A percentile compares a stretch with the other conserved stretches of the same genome.
Evolutionary conservation across 2,113 vertebrate genomes (phyloP).

Genomic region (Eidolon helvum): DNA sequence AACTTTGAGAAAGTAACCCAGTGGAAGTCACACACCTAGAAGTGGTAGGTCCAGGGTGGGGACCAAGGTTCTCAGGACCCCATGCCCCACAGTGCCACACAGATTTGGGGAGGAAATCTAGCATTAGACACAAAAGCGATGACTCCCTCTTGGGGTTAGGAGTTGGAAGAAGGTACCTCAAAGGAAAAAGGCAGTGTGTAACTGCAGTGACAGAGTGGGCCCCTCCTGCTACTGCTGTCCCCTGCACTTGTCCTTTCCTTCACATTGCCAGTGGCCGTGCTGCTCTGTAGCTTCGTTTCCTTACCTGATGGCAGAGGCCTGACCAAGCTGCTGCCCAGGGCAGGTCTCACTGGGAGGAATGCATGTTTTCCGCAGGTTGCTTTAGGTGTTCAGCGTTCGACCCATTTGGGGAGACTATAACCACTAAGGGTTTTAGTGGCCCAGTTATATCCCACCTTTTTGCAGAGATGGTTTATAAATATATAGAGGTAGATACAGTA

Average conservation of each 20-base stretch:
- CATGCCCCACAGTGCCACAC: neutral
- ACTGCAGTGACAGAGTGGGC: neutral
- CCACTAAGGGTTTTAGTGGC: neutral
- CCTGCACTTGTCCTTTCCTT: neutral
- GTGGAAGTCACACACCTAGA: neutral
- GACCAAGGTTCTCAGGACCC: neutral
- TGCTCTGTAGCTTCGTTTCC: neutral
- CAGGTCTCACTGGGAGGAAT: neutral
- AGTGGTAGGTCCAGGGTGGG: neutral
- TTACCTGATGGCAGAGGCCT: neutral
- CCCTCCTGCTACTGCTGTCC: neutral
- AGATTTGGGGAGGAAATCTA: neutral
- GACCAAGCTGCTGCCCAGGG: neutral
- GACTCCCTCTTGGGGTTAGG: neutral
- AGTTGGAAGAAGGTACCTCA: neutral
- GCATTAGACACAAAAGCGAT: neutral
- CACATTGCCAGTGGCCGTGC: neutral
- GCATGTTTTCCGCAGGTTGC: neutral
- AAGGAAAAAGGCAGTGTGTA: neutral
- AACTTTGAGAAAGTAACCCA: neutral
- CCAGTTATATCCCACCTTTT: neutral
- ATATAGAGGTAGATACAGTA: neutral
- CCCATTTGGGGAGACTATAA: neutral
- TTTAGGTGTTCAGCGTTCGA: neutral
- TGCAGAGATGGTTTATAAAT: neutral